Evolutionary conservation across 2,797 vertebrate species (phyloP), one percentile per base, ranked within the genome.

Genomic region (Okamejei kenojei): DNA sequence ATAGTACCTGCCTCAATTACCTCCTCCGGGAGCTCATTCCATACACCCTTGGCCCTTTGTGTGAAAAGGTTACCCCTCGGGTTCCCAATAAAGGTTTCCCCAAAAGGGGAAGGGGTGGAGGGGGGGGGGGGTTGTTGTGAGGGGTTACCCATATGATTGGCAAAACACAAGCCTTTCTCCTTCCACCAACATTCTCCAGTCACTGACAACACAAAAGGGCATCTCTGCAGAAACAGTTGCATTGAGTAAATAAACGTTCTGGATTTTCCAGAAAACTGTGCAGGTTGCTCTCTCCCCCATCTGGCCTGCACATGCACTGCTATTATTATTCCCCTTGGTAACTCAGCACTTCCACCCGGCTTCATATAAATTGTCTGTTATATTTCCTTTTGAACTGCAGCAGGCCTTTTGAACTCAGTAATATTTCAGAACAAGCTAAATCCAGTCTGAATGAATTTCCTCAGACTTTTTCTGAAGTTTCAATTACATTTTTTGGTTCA

Each of bases 321-420:
- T 95, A n/a, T n/a, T 93, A 93, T 95, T 95, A 96, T 95, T 95
- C 95, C 94, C 95, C 95, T 96, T 94, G 93, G 93, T 95, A 95
- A 94, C 95, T 95, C 95, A 94, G 94, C 65, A 94, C 93, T 94
- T 95, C 95, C 0, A 7, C 95, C 95, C 95, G 94, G 94, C 95
- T 95, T 95, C 95, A 95, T 95, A 95, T 96, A 95, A 95, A 96
- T 95, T 94, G 95, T 95, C 95, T 95, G 93, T 95, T 95, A 95
- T 94, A 94, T 96, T 96, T 96, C 96, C 95, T 95, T 95, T 94
- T 94, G 79, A 95, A 94, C 95, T 81, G 0, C 93, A 13, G 95
- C 95, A 95, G 94, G 95, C 95, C 95, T 95, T 95, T 95, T 93
- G 95, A 95, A 94, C 94, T 94, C 96, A 95, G 95, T 95, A 93